Percentiles rank a stretch among this genome's conserved stretches.
Conservation (phyloP, 2,113 vertebrate genomes). For the Cyphomyrus discorhynchus region DNA sequence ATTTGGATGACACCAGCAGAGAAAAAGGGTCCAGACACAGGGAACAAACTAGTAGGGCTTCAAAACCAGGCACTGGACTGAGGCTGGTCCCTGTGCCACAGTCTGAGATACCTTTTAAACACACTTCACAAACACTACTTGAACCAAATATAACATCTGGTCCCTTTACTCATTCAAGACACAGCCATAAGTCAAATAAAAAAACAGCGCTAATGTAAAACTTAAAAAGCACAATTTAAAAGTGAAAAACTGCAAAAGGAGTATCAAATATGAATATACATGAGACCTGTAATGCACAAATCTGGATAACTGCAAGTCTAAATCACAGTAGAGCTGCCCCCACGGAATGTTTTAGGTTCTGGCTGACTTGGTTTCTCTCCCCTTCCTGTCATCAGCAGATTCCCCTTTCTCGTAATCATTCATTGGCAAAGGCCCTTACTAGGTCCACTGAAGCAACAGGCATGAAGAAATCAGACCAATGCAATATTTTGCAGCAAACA, state of each 20-base stretch:
- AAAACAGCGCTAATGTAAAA: not conserved
- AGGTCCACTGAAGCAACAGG: not conserved
- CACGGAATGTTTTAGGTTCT: not conserved
- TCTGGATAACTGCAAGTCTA: not conserved
- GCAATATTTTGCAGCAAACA: not conserved
- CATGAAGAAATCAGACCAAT: not conserved
- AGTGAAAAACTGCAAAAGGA: not conserved
- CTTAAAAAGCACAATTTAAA: not conserved
- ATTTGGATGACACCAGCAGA: conserved; percentile 43
- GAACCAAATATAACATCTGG: not conserved
- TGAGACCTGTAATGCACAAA: not conserved
- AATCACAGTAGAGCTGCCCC: not conserved
- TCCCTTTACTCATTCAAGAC: not conserved
- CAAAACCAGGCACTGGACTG: not conserved
- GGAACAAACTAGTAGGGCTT: not conserved
- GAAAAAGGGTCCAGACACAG: conserved; percentile 23
- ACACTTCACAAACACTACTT: not conserved
- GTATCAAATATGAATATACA: not conserved
- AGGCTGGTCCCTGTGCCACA: not conserved
- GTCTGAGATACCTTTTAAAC: not conserved
- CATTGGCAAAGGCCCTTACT: not conserved
- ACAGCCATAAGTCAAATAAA: not conserved
- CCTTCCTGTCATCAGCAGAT: not conserved
- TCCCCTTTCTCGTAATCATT: not conserved
- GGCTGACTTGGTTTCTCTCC: not conserved